Conservation (phyloP, 2,888 invertebrate genomes). For the Agriopis marginaria region DNA sequence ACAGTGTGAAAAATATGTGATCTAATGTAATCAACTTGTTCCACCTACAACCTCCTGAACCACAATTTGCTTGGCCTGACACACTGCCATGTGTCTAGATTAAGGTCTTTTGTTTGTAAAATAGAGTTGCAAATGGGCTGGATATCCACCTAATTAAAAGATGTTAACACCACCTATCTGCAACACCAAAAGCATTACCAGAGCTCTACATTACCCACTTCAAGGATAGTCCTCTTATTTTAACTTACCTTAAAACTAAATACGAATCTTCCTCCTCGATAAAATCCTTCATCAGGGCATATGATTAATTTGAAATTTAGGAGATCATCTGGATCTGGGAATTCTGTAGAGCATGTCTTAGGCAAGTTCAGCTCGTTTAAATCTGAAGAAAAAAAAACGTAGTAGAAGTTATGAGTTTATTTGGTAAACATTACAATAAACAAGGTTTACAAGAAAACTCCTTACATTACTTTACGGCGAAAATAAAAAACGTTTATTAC, state of each 20-base stretch:
- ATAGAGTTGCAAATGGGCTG: too few species aligned
- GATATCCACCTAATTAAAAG: too few species aligned
- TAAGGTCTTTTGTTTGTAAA: too few species aligned
- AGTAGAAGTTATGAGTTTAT: neutral
- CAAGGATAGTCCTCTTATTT: neutral
- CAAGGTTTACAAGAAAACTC: neutral
- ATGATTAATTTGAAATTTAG: conserved; percentile 98
- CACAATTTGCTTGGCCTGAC: too few species aligned
- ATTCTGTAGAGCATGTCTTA: conserved; percentile 98
- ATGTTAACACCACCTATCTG: too few species aligned
- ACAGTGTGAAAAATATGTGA: too few species aligned
- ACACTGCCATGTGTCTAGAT: too few species aligned
- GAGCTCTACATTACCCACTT: too few species aligned
- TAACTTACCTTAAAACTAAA: conserved; percentile 95
- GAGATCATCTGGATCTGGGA: conserved; percentile 98
- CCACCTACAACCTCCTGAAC: too few species aligned
- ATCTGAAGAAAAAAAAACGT: conserved; percentile 87
- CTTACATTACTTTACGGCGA: neutral
- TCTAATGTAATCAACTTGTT: too few species aligned
- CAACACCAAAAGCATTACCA: too few species aligned
- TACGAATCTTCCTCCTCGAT: conserved; percentile 96
- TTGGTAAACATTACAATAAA: conserved; percentile 1
- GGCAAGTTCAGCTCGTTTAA: conserved; percentile 98
- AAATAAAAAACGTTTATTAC: neutral
- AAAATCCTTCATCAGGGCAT: conserved; percentile 99